Percentiles rank a stretch among this genome's conserved stretches.
Evolutionary conservation across 2,797 vertebrate genomes (phyloP).

Genomic region (Malacoraja senta): DNA sequence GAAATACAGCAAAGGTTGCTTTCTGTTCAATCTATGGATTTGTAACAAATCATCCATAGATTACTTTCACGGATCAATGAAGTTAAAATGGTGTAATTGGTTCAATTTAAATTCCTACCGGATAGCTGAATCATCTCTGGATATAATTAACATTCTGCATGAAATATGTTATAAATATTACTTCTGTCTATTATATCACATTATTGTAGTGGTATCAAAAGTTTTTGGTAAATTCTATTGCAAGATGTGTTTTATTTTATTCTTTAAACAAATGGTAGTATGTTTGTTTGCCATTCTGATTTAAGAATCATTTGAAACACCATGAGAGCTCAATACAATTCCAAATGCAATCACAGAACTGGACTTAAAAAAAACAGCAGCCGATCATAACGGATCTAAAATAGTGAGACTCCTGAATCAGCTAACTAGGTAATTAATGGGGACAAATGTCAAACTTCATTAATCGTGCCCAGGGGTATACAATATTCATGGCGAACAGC

Average conservation of each 20-base stretch:
- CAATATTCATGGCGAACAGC: conserved; percentile 3
- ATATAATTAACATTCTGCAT: background rate
- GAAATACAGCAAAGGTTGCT: background rate
- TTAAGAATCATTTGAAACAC: background rate
- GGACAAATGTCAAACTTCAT: background rate
- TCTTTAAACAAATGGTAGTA: background rate
- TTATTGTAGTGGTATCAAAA: background rate
- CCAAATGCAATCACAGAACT: background rate
- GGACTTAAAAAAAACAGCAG: background rate
- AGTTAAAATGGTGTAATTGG: background rate
- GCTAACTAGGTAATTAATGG: background rate
- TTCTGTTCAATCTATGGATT: background rate
- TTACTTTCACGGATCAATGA: background rate
- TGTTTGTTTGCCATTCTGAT: background rate
- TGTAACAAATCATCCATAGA: background rate
- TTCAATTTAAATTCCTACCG: background rate
- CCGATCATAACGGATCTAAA: background rate
- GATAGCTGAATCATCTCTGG: background rate
- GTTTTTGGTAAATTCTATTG: background rate
- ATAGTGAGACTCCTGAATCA: background rate
- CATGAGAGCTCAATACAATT: conserved; percentile 8
- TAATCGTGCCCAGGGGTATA: background rate
- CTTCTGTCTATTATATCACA: background rate
- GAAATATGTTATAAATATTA: background rate
- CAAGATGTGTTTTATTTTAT: background rate